phyloP scores from a whole-genome alignment of 30 jellyfish, hydroid and myxozoan genomes.

The Rhopilema esculentum region DNA sequence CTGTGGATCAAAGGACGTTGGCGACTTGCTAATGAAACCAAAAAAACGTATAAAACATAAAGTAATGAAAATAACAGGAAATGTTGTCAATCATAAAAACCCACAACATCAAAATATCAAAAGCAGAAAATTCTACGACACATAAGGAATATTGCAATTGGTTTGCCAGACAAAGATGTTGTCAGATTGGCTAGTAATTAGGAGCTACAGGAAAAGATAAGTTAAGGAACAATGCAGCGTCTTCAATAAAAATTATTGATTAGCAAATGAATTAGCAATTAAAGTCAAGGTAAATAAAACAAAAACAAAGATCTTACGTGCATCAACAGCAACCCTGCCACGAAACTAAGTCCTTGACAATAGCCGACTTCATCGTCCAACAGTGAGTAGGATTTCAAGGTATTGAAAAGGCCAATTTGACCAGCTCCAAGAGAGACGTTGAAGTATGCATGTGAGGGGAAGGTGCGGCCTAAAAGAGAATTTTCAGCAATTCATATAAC shows the following conservation, averaged over 20 bases:
- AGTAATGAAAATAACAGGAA: neutral
- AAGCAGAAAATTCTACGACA: neutral
- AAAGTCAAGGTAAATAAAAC: neutral
- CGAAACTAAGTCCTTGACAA: constrained; percentile 99
- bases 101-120: neutral
- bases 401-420: constrained; percentile 88
- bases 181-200: too few relatives aligned
- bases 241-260: too few relatives aligned
- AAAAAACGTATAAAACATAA: too few relatives aligned
- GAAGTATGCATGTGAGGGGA: constrained; percentile 94
- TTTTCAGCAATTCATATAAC: too few relatives aligned
- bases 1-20: too few relatives aligned
- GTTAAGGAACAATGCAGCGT: too few relatives aligned
- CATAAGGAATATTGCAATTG: too few relatives aligned
- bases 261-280: neutral
- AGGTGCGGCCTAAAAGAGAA: constrained; percentile 89
- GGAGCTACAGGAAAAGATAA: too few relatives aligned
- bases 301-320: constrained; percentile 78
- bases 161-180: too few relatives aligned
- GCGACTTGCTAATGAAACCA: too few relatives aligned
- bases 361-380: constrained; percentile 98
- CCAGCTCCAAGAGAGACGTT: constrained; percentile 95
- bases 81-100: neutral
- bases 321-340: constrained; percentile 96
- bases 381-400: constrained; percentile 82